Evolutionary conservation across 92 coral and sea anemone species (phyloP).

Genomic region (Porites rus): DNA sequence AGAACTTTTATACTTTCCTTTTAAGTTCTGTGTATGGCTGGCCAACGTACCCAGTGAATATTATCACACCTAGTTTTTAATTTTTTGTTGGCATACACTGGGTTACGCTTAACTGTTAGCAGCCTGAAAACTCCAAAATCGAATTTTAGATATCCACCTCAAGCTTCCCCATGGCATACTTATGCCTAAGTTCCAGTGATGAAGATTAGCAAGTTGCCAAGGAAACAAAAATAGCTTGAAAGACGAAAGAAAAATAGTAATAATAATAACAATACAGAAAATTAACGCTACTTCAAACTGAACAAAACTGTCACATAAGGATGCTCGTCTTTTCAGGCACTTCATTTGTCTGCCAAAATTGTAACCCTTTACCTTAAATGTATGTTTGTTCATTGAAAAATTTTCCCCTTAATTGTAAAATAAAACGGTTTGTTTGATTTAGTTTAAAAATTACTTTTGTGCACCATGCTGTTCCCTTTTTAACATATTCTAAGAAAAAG

Average conservation of each 20-base stretch:
- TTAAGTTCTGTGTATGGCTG: too few relatives aligned
- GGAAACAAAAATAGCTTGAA: not conserved
- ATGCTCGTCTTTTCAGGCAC: too few relatives aligned
- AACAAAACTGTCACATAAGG: not conserved
- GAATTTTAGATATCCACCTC: not conserved
- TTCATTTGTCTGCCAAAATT: too few relatives aligned
- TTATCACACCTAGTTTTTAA: too few relatives aligned
- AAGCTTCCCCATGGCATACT: not conserved
- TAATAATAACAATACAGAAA: not conserved
- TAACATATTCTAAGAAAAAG: not conserved
- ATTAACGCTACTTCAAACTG: not conserved
- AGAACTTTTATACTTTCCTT: not conserved
- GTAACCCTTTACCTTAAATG: too few relatives aligned
- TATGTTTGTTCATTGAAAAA: too few relatives aligned
- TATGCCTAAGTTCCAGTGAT: slow-evolving; percentile 4
- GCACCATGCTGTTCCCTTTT: not conserved
- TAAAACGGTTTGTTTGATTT: too few relatives aligned
- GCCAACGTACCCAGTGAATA: too few relatives aligned
- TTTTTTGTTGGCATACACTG: too few relatives aligned
- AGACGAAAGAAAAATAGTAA: not conserved
- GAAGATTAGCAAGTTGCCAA: not conserved
- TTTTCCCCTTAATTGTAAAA: too few relatives aligned
- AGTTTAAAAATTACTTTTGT: not conserved
- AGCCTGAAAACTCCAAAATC: too few relatives aligned
- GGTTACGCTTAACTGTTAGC: too few relatives aligned